Evolutionary conservation across 2,113 vertebrate genomes (phyloP).

Genomic region (Scortum barcoo): DNA sequence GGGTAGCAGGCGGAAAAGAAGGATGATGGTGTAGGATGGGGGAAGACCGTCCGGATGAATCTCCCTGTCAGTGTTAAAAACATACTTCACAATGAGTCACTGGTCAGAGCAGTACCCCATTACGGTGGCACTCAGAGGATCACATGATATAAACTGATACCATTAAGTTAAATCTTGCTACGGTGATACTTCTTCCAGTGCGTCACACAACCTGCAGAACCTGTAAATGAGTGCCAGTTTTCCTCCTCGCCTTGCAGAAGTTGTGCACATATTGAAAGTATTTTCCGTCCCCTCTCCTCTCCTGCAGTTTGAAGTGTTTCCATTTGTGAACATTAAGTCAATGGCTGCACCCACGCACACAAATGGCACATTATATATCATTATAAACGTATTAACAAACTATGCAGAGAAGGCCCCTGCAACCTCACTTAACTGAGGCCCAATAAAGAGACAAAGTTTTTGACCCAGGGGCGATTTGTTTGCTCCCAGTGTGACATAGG

Average conservation of each 20-base stretch:
- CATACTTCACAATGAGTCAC: constrained; percentile 19
- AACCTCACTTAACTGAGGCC: constrained; percentile 47
- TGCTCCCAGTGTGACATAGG: constrained; percentile 27
- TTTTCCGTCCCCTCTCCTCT: constrained; percentile 64
- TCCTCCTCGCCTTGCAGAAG: constrained; percentile 49
- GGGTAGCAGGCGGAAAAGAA: constrained; percentile 94
- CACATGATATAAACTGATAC: background rate
- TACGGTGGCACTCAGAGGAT: background rate
- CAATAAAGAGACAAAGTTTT: constrained; percentile 44
- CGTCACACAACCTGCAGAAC: constrained; percentile 12
- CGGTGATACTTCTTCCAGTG: constrained; percentile 2
- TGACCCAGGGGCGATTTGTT: constrained; percentile 42
- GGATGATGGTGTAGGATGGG: constrained; percentile 93
- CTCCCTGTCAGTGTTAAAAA: constrained; percentile 86
- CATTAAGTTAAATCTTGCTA: background rate
- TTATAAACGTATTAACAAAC: constrained; percentile 70
- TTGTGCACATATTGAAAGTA: constrained; percentile 72
- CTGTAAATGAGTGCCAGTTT: constrained; percentile 50
- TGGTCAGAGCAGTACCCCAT: background rate
- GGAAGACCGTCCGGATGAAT: constrained; percentile 95
- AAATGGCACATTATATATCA: constrained; percentile 38
- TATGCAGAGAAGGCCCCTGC: constrained; percentile 34
- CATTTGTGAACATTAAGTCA: constrained; percentile 67
- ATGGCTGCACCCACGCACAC: constrained; percentile 46
- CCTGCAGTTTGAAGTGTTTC: constrained; percentile 68